Evolutionary conservation across 64 coral and sea anemone species (phyloP).

Genomic region (Pocillopora verrucosa): DNA sequence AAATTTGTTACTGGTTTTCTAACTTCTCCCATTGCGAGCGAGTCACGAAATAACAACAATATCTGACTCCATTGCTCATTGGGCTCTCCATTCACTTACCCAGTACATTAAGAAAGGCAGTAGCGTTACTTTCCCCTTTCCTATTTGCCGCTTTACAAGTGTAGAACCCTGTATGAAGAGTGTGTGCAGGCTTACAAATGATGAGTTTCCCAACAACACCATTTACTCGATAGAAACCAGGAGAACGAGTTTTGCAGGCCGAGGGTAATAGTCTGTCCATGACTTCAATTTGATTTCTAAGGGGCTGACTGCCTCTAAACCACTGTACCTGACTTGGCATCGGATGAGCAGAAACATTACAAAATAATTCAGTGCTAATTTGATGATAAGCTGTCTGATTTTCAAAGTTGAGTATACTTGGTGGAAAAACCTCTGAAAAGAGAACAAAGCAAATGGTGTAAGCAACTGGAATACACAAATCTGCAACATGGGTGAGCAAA

Average conservation of each 20-base stretch:
- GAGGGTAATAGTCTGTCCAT: not conserved
- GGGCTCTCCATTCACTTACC: slow-evolving; percentile 27
- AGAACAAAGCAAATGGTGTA: not conserved
- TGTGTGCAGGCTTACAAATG: slow-evolving; percentile 35
- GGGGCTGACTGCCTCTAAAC: slow-evolving; percentile 22
- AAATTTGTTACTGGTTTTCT: no score
- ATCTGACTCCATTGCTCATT: no score
- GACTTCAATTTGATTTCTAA: not conserved
- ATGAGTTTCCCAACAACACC: slow-evolving; percentile 6
- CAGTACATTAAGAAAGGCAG: slow-evolving; percentile 52
- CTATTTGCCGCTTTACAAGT: slow-evolving; percentile 57
- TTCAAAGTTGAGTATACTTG: not conserved
- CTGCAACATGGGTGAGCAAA: not conserved
- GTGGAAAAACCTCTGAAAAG: slow-evolving; percentile 18
- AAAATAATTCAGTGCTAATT: not conserved
- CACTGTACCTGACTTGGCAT: slow-evolving; percentile 7
- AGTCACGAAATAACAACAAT: no score
- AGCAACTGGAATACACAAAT: not conserved
- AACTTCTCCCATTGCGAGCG: no score
- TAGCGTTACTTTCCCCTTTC: slow-evolving; percentile 42
- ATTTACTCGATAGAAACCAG: not conserved
- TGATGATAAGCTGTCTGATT: not conserved
- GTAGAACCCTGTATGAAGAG: slow-evolving; percentile 47
- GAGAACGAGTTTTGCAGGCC: no score
- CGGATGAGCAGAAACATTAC: slow-evolving; percentile 29